Evolutionary conservation across 2,797 vertebrate genomes (phyloP).

Genomic region (Sciaenops ocellatus): DNA sequence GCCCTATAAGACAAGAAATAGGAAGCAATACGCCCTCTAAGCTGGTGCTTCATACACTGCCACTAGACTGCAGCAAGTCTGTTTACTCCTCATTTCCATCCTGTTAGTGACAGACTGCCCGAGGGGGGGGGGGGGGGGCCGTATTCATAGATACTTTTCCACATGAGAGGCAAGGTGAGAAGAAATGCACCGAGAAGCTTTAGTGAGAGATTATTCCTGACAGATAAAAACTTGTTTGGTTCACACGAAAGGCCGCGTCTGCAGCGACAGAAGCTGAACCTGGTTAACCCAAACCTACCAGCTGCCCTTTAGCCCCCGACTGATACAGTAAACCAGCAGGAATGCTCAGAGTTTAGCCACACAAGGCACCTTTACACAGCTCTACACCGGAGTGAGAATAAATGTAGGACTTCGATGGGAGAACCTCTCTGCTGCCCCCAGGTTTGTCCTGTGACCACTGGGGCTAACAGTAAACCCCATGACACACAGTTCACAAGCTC

Average conservation of each 20-base stretch:
- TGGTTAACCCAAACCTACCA: conserved; percentile 57
- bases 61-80: conserved; percentile 59
- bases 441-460: conserved; percentile 80
- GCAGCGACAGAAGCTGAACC: conserved; percentile 45
- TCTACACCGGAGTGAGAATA: conserved; percentile 70
- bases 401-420: conserved; percentile 77
- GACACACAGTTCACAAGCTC: conserved; percentile 86
- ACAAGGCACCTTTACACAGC: conserved; percentile 77
- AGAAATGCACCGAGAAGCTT: conserved; percentile 40
- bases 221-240: conserved; percentile 50
- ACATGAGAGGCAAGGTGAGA: conserved; percentile 65
- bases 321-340: conserved; percentile 67
- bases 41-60: conserved; percentile 48
- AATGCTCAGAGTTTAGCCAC: conserved; percentile 71
- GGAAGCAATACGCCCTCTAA: conserved; percentile 54
- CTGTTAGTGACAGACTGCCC: conserved; percentile 59
- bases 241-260: conserved; percentile 39
- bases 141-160: conserved; percentile 64
- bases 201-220: conserved; percentile 35
- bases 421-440: conserved; percentile 74
- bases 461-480: conserved; percentile 83
- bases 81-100: conserved; percentile 62
- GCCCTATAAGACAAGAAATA: conserved; percentile 53
- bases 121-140: conserved; percentile 29
- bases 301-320: conserved; percentile 51